Evolutionary conservation across 2,797 vertebrate species (phyloP).

Genomic region (Remorina albescens): DNA sequence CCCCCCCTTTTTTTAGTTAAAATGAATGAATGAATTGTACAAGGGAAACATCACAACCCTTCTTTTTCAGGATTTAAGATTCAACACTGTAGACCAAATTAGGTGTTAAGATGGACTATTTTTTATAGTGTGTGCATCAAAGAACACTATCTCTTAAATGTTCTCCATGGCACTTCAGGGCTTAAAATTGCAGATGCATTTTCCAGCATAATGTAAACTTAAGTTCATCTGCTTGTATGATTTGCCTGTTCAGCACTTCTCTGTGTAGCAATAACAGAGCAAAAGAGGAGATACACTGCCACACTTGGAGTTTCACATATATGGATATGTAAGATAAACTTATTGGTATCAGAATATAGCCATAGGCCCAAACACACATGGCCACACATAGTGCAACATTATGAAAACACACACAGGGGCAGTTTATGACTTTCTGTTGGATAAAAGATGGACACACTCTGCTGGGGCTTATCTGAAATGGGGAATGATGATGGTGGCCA

Average conservation of each 20-base stretch:
- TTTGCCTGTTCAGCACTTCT: constrained; percentile 62
- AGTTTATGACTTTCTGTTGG: constrained; percentile 44
- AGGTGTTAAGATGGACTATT: constrained; percentile 9
- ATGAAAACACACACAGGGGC: constrained; percentile 4
- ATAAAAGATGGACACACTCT: constrained; percentile 64
- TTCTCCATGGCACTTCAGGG: constrained; percentile 40
- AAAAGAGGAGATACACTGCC: constrained; percentile 25
- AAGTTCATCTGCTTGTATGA: constrained; percentile 33
- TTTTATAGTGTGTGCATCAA: constrained; percentile 23
- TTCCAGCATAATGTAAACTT: constrained; percentile 37
- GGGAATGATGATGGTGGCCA: constrained; percentile 64
- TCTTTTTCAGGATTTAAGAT: constrained; percentile 8
- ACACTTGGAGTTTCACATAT: constrained; percentile 36
- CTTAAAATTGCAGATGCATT: constrained; percentile 43
- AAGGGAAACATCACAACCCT: constrained; percentile 7
- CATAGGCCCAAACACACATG: constrained; percentile 8
- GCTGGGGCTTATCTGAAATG: constrained; percentile 62
- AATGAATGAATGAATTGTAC: fast-evolving
- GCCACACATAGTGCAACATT: neutral
- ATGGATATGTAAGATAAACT: constrained; percentile 57
- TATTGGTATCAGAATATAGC: constrained; percentile 35
- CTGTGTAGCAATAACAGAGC: constrained; percentile 49
- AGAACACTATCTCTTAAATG: constrained; percentile 18
- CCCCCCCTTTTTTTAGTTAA: constrained; percentile 3
- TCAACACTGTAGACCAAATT: constrained; percentile 20